Base-by-base conservation (phyloP, 2,113 vertebrate species). In the Chaetops frenatus region DNA sequence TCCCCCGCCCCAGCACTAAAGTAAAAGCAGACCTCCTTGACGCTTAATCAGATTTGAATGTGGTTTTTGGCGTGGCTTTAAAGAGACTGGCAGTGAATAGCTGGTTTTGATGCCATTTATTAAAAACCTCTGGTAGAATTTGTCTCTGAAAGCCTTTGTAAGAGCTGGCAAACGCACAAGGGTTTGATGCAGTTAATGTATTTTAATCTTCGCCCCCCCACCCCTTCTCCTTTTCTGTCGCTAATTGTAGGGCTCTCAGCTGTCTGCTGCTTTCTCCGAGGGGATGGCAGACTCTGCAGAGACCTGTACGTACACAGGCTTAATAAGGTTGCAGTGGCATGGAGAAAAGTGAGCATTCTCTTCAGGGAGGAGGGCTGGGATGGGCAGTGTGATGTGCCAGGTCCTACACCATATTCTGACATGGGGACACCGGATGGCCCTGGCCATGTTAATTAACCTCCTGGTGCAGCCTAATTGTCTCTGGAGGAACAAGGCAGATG, bases 51-150 rank as follows among this genome's bases (percentile, higher is more conserved):
- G 97, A 97, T 98, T 95, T 97, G 96, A 97, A 97, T 97, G 96
- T 96, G 97, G 81, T 48, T 97, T 97, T 97, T 98, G 97, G 97
- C 97, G 92, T 85, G 76, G 94, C 96, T 98, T 98, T 97, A 98
- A 98, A 98, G 97, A 96, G 94, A 95, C 97, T 98, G 98, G 96
- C 94, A 97, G 95, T 97, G 97, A 98, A 98, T 98, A 97, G 97
- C 96, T 92, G 95, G 95, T 97, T 97, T 97, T 96, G 96, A 97
- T 98, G 97, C 97, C 95, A 97, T 98, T 97, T 97, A 97, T 97
- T 98, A 96, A 97, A 97, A 97, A 94, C 88, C 94, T 95, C 95
- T 98, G 96, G 92, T 97, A 98, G 96, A 97, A 97, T 98, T 98
- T 97, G 97, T 98, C 97, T 97, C 96, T 47, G 94, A 97, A 98